phyloP scores from a whole-genome alignment of 1,140 invertebrate genomes.

The Aphidius gifuensis region DNA sequence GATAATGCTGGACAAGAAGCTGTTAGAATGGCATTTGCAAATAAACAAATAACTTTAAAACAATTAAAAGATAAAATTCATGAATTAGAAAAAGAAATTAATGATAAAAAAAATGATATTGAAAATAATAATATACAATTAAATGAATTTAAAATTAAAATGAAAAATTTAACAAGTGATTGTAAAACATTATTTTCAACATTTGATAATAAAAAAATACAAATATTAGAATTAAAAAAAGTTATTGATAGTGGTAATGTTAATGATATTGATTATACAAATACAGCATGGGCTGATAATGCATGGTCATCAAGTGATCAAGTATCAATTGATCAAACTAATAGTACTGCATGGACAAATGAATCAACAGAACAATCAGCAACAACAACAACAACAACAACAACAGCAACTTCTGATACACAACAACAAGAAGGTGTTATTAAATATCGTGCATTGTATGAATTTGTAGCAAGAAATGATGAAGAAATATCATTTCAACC shows the following conservation, averaged over 20 bases:
- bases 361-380: not conserved
- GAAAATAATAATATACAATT: conserved; percentile 80
- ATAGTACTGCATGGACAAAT: conserved; percentile 36
- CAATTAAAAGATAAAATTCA: conserved; percentile 76
- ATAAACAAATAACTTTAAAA: conserved; percentile 81
- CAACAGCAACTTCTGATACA: conserved; percentile 35
- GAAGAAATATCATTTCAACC: conserved; percentile 94
- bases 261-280: conserved; percentile 31
- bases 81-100: conserved; percentile 67
- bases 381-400: conserved; percentile 30
- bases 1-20: conserved; percentile 59
- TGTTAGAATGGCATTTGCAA: conserved; percentile 69
- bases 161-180: conserved; percentile 58
- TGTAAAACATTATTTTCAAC: conserved; percentile 59
- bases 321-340: conserved; percentile 41
- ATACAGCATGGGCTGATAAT: conserved; percentile 36
- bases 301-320: conserved; percentile 38
- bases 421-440: conserved; percentile 46
- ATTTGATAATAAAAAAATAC: conserved; percentile 60
- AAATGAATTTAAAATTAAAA: conserved; percentile 64
- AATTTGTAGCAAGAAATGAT: conserved; percentile 86
- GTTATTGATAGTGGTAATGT: conserved; percentile 19
- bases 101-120: conserved; percentile 75
- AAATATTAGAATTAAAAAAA: conserved; percentile 45
- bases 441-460: conserved; percentile 88